Evolutionary conservation across 2,797 vertebrate genomes (phyloP), one percentile per base, ranked within the genome.

Genomic region (Sciurus vulgaris): DNA sequence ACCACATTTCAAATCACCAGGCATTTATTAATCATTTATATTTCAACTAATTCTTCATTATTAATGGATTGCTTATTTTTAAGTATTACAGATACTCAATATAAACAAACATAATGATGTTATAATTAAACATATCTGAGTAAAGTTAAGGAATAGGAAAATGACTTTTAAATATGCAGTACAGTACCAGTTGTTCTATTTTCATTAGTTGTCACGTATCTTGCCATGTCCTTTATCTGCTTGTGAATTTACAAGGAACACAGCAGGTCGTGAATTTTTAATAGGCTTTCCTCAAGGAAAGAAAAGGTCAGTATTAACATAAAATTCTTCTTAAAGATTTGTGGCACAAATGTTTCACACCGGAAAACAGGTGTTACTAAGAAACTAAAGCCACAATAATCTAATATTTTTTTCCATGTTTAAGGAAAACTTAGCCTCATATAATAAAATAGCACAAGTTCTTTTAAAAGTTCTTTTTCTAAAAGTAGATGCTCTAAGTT

Each of bases 281-380:
- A 98, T 98, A 97, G 79, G 85, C 97, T 96, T 93, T 98, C 96
- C 97, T 98, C 95, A 97, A 98, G 96, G 97, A 98, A 98, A 95
- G 96, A 97, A 98, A 98, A 98, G 98, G 98, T 98, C 98, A 98
- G 47, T 87, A 98, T 98, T 98, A 98, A 94, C 98, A 98, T 98
- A 98, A 98, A 98, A 98, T 96, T 97, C 94, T 98, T 98, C 97
- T 98, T 98, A 95, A 98, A 98, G 96, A 97, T 98, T 97, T 97
- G 96, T 98, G 97, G 76, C 98, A 97, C 96, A 98, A 96, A 98
- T 97, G 96, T 98, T 98, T 98, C 97, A 97, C 95, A 96, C 93
- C 79, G 93, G 93, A 98, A 97, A 98, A 98, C 98, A 98, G 97
- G 98, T 98, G 98, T 98, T 98, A 70, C 88, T 94, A 93, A 90